These are phyloP conservation scores for Murina feae DNA, from an alignment of 2,113 vertebrate species.

Conservation along the genomic window DNA sequence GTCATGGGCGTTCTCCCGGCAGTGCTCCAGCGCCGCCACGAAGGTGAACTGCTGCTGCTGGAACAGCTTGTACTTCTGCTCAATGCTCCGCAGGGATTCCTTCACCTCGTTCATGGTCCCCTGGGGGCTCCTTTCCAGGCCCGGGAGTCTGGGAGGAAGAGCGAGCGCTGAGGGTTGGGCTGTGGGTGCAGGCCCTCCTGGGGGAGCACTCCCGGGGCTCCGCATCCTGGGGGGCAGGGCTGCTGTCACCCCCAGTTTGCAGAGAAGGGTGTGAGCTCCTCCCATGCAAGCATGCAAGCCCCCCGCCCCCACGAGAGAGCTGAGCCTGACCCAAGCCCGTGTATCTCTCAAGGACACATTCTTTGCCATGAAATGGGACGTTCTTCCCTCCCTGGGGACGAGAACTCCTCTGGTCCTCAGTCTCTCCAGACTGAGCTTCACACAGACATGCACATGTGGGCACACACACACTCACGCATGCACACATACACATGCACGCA, in stretches of 20 bases:
- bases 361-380: neutral
- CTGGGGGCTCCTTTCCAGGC: fast-evolving
- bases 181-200: fast-evolving
- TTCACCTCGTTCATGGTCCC: slow-evolving; percentile 79
- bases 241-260: neutral
- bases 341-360: neutral
- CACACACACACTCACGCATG: neutral
- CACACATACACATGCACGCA: neutral
- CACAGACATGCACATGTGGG: neutral
- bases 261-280: neutral
- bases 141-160: neutral
- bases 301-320: too few species aligned
- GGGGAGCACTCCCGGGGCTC: fast-evolving
- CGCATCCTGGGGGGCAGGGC: neutral
- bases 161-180: neutral
- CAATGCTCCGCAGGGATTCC: slow-evolving; percentile 69
- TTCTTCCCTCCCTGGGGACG: neutral
- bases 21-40: slow-evolving; percentile 78
- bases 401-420: neutral
- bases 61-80: slow-evolving; percentile 81
- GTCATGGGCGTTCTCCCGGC: slow-evolving; percentile 79
- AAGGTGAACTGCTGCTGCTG: slow-evolving; percentile 88
- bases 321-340: neutral
- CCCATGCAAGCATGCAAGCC: neutral
- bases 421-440: neutral